Evolutionary conservation across 2,113 vertebrate species (phyloP), one percentile per base, ranked within the genome.

Genomic region (Rhodinocichla rosea): DNA sequence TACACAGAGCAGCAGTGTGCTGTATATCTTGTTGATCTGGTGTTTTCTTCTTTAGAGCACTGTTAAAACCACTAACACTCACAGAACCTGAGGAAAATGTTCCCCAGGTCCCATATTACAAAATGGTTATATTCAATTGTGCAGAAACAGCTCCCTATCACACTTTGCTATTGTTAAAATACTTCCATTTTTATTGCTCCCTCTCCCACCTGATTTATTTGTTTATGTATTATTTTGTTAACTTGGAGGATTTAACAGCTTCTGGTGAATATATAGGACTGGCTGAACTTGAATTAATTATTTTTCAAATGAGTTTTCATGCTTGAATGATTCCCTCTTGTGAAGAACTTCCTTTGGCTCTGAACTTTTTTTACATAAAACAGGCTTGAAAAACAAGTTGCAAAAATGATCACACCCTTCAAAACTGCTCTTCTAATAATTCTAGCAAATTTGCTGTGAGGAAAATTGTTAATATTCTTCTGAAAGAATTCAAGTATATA

Each of bases 291-390:
- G 15, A 89, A 77, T 68, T 68, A 95, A 92, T 94, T 92, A 92
- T 76, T 94, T 94, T 87, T 89, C 74, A 73, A 82, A 94, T 79
- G 69, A 89, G 74, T 90, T 94, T 94, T 87, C 77, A 79, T 75
- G 87, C 70, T 91, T 79, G 62, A 91, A 53, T 11, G n/a, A 56
- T 84, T 19, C 13, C 23, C 45, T 82, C 35, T 76, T 84, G 70
- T 74, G n/a, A 65, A 89, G 52, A 89, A 71, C 62, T 68, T 89
- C 30, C 28, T 71, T 87, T 64, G 45, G 49, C 35, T 57, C 69
- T 68, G 20, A 81, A 87, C 42, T 81, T 92, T 85, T 53, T 49
- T 74, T 71, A 71, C n/a, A 37, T 83, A 74, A 71, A 74, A 30
- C 7, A 33, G 2, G 5, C 39, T 59, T 62, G 30, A 59, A 63